A percentile compares a stretch with the other conserved stretches of the same genome.
Evolutionary conservation across 2,113 vertebrate genomes (phyloP).

Genomic region (Murina feae): DNA sequence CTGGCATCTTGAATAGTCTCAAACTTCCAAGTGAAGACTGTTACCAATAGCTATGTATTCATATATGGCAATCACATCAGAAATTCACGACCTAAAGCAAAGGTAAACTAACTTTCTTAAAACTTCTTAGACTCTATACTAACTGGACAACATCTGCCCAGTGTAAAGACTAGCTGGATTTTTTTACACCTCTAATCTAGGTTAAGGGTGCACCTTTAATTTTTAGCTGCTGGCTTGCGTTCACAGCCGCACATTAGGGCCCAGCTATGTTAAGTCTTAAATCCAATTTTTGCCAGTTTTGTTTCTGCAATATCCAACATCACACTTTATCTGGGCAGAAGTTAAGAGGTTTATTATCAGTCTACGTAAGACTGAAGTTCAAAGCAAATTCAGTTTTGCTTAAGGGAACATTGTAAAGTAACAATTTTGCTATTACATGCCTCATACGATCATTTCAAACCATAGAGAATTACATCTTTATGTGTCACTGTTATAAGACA

Average conservation of each 20-base stretch:
- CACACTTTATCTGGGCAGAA: no score
- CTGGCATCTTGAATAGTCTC: slow-evolving; percentile 11
- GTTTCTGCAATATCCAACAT: no score
- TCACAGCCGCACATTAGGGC: neutral
- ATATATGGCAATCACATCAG: neutral
- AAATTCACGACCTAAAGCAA: slow-evolving; percentile 27
- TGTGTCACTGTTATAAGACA: slow-evolving; percentile 84
- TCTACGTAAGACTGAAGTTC: no score
- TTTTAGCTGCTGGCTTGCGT: neutral
- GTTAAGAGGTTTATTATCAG: no score
- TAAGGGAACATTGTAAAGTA: no score
- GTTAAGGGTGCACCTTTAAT: neutral
- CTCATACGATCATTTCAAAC: slow-evolving; percentile 81
- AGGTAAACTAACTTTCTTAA: slow-evolving; percentile 22
- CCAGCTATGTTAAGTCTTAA: neutral
- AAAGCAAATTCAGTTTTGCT: no score
- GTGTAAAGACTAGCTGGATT: neutral
- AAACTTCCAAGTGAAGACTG: slow-evolving; percentile 28
- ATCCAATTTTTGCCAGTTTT: no score
- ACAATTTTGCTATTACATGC: no score
- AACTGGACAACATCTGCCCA: neutral
- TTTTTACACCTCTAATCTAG: neutral
- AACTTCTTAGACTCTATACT: neutral
- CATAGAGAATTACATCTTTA: slow-evolving; percentile 84
- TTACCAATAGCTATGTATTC: slow-evolving; percentile 11